Evolutionary conservation across 2,797 vertebrate genomes (phyloP).

Genomic region (Amblyopsis hoosieri): DNA sequence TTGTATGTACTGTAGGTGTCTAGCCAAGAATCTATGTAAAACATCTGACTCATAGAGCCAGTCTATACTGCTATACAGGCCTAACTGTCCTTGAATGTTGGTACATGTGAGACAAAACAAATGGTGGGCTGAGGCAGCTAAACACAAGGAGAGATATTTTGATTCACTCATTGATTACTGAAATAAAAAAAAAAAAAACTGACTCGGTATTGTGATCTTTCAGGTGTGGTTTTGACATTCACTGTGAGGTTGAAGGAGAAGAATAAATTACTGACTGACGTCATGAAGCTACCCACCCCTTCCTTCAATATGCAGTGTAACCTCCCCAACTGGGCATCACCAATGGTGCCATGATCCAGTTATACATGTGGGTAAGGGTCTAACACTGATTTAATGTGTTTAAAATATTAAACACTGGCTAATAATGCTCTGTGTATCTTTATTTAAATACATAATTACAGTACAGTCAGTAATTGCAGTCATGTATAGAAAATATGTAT

Average conservation of each 20-base stretch:
- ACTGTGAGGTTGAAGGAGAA: slow-evolving; percentile 20
- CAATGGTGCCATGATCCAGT: slow-evolving; percentile 70
- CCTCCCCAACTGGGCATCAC: slow-evolving; percentile 59
- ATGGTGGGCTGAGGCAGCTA: not conserved
- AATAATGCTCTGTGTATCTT: not conserved
- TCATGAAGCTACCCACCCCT: slow-evolving; percentile 40
- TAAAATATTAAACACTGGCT: not conserved
- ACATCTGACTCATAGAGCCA: slow-evolving; percentile 25
- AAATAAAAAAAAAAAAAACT: not conserved
- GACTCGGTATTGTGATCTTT: not conserved
- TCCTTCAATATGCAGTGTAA: slow-evolving; percentile 56
- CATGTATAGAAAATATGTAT: too few species aligned
- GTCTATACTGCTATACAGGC: slow-evolving; percentile 26
- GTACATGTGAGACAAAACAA: slow-evolving; percentile 15
- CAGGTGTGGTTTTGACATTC: slow-evolving; percentile 41
- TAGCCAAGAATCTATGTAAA: slow-evolving; percentile 23
- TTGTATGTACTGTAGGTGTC: slow-evolving; percentile 9
- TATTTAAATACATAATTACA: not conserved
- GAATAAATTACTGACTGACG: slow-evolving; percentile 49
- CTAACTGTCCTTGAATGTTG: slow-evolving; percentile 20
- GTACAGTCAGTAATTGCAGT: too few species aligned
- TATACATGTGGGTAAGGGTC: slow-evolving; percentile 76
- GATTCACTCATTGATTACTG: slow-evolving; percentile 14
- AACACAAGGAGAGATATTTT: slow-evolving; percentile 1
- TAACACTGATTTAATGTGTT: slow-evolving; percentile 4